Base-by-base conservation (phyloP, 1,140 invertebrate genomes). In the Heterodera schachtii region DNA sequence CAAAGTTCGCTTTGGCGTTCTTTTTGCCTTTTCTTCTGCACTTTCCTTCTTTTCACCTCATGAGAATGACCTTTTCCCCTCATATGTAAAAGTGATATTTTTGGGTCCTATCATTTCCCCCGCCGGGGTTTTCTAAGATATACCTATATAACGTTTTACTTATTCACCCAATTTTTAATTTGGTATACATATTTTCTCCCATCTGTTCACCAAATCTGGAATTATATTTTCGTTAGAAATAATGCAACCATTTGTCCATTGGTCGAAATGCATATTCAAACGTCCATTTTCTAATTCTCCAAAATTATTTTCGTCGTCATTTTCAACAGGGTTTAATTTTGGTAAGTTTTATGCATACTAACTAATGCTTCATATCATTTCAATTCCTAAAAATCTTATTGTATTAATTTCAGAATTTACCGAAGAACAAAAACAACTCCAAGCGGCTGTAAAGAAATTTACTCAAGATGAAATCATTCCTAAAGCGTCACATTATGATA, bases 401-500 rank as follows among this genome's bases (percentile, higher is more conserved):
- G 31, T 52, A 3, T 52, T 60, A 16, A 78, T 75, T 46, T 84
- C 49, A 88, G 88, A 89, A 60, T 74, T 89, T 11, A 87, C 74
- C 60, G 89, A 89, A n/a, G 83, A 86, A 11, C 89, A 89, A 75
- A 86, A 88, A 75, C 95, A 96, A 86, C 92, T 96, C 57, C 94
- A 95, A 90, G 93, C 95, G 9, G 87, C 96, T n/a, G 95, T 95
- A 1, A 91, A 94, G 21, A 98, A 98, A 90, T 98, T 98, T 91
- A 92, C 94, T 0, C 92, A 92, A 77, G 95, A 98, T 88, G 96
- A 97, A 91, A 95, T 98, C 83, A 93, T 96, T 76, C 96, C 96
- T 0, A 93, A 93, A 64, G 96, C 96, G 66, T 93, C 94, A 3
- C 93, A 98, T 82, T 93, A 95, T 92, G 96, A 98, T 91, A 94